A percentile compares a stretch with the other conserved stretches of the same genome.
phyloP scores from a whole-genome alignment of 1,140 invertebrate species.

The Danaus melanippus region DNA sequence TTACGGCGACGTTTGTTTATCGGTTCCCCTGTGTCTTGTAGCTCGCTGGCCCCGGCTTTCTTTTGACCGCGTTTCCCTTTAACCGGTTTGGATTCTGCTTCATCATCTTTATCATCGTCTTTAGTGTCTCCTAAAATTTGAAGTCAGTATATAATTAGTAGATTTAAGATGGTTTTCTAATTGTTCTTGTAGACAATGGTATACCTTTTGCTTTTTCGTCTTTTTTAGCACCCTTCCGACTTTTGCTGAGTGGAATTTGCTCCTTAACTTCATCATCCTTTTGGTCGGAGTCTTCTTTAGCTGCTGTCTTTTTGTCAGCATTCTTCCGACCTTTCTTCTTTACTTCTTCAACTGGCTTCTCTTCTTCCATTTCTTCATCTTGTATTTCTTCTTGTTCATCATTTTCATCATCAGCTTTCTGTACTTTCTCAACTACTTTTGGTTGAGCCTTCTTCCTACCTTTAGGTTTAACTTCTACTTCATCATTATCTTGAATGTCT shows the following conservation, averaged over 20 bases:
- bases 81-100: slow-evolving; percentile 33
- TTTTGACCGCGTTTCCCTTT: slow-evolving; percentile 53
- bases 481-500: slow-evolving; percentile 33
- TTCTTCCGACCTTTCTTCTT: slow-evolving; percentile 47
- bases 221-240: slow-evolving; percentile 39
- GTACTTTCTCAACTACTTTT: slow-evolving; percentile 29
- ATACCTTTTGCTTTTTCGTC: slow-evolving; percentile 49
- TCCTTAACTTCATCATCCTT: slow-evolving; percentile 33
- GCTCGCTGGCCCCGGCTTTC: slow-evolving; percentile 37
- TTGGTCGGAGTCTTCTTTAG: slow-evolving; percentile 38
- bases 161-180: not conserved
- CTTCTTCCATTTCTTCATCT: slow-evolving; percentile 23
- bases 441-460: slow-evolving; percentile 41
- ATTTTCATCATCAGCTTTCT: slow-evolving; percentile 16
- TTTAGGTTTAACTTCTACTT: slow-evolving; percentile 36
- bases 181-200: slow-evolving; percentile 6
- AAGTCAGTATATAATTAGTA: slow-evolving; percentile 7
- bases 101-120: slow-evolving; percentile 37
- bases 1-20: slow-evolving; percentile 53
- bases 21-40: slow-evolving; percentile 45
- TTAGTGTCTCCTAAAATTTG: slow-evolving; percentile 38
- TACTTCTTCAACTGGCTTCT: slow-evolving; percentile 28
- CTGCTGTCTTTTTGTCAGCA: slow-evolving; percentile 38
- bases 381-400: slow-evolving; percentile 16
- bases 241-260: slow-evolving; percentile 32